These are phyloP conservation scores for Erpetoichthys calabaricus DNA, from an alignment of 2,797 vertebrate species.

Conservation along the genomic window DNA sequence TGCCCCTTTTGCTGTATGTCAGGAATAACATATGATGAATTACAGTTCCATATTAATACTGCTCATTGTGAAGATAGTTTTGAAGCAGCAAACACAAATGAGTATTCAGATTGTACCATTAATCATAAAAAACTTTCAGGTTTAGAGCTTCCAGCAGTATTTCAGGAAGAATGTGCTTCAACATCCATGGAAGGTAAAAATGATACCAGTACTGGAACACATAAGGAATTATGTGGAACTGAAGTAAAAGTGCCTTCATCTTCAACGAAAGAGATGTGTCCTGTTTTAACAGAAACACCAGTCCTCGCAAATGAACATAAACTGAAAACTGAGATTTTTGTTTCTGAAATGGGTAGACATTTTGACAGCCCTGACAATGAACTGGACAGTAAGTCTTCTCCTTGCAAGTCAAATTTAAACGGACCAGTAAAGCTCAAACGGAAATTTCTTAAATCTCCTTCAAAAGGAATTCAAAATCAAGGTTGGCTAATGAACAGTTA, in stretches of 20 bases:
- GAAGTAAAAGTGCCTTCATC: too few species aligned
- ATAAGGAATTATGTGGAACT: too few species aligned
- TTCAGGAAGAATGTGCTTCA: too few species aligned
- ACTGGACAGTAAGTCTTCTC: slow-evolving; percentile 27
- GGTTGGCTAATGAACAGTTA: too few species aligned
- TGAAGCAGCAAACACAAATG: slow-evolving; percentile 1
- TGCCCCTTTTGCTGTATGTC: slow-evolving; percentile 62
- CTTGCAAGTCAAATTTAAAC: slow-evolving; percentile 26
- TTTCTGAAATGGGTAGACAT: slow-evolving; percentile 1
- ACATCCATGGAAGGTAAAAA: too few species aligned
- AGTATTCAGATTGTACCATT: neutral
- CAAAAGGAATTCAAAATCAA: slow-evolving; percentile 31
- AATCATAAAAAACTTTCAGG: too few species aligned
- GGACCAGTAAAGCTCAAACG: slow-evolving; percentile 37
- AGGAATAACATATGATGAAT: slow-evolving; percentile 55
- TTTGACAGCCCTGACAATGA: slow-evolving; percentile 23
- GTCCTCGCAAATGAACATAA: too few species aligned
- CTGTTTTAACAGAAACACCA: too few species aligned
- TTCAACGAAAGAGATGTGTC: too few species aligned
- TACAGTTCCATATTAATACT: slow-evolving; percentile 51
- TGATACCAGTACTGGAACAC: too few species aligned
- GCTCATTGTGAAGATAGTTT: slow-evolving; percentile 44
- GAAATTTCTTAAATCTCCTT: slow-evolving; percentile 27
- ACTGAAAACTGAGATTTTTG: neutral
- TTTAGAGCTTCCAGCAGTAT: too few species aligned